A percentile compares a stretch with the other conserved stretches of the same genome.
Conservation (phyloP, 2,113 vertebrate species). For the Oncorhynchus nerka region DNA sequence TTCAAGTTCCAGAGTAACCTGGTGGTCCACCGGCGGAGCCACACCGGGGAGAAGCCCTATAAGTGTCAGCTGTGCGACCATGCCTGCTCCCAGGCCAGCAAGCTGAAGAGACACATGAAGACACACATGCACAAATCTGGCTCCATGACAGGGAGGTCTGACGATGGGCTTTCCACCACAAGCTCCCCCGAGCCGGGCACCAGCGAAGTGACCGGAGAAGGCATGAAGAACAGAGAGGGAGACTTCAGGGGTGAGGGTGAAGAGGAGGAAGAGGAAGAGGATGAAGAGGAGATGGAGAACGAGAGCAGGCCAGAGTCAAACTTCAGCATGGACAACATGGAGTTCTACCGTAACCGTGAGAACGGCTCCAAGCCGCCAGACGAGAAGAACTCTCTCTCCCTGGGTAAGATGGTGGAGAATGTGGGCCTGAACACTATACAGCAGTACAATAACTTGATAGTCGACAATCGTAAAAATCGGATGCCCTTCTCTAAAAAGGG, state of each 20-base stretch:
- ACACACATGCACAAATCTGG: conserved; percentile 98
- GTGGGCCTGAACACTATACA: conserved; percentile 87
- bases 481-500: conserved; percentile 87
- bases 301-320: conserved; percentile 96
- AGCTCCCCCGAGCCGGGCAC: conserved; percentile 96
- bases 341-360: conserved; percentile 89
- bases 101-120: conserved; percentile 99
- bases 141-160: conserved; percentile 91
- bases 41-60: conserved; percentile 98
- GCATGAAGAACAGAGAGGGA: conserved; percentile 85
- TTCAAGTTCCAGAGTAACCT: conserved; percentile 99
- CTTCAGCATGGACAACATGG: conserved; percentile 97
- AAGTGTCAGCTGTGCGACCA: conserved; percentile 99
- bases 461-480: conserved; percentile 90
- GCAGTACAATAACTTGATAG: conserved; percentile 90
- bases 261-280: conserved; percentile 96
- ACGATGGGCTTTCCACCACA: conserved; percentile 92
- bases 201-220: conserved; percentile 89
- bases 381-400: conserved; percentile 81
- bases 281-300: conserved; percentile 93
- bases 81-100: conserved; percentile 97
- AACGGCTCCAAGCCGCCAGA: conserved; percentile 88
- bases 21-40: conserved; percentile 96
- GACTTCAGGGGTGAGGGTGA: conserved; percentile 94
- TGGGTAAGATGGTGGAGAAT: conserved; percentile 91